A percentile compares a stretch with the other conserved stretches of the same genome.
Conservation (phyloP, 2,113 vertebrate species). For the Pollachius pollachius region DNA sequence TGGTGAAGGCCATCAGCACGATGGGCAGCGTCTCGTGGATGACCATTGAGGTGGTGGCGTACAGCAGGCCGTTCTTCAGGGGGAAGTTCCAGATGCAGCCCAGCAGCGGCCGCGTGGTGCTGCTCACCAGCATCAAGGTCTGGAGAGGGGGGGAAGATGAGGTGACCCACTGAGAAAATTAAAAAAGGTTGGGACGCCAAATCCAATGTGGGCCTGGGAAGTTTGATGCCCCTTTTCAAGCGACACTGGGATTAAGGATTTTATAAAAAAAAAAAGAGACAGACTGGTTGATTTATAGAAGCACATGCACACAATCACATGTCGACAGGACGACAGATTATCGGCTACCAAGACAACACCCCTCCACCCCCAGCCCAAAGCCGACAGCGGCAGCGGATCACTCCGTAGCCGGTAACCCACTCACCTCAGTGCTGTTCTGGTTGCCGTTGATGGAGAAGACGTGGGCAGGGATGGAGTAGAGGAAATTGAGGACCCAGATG, state of each 20-base stretch:
- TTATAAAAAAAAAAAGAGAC: too few relatives aligned
- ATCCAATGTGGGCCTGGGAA: too few relatives aligned
- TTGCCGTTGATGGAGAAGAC: slow-evolving; percentile 66
- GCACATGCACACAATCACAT: too few relatives aligned
- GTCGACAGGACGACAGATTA: too few relatives aligned
- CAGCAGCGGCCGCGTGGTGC: slow-evolving; percentile 75
- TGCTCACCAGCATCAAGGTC: slow-evolving; percentile 76
- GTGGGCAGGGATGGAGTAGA: slow-evolving; percentile 74
- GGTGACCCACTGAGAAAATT: not conserved
- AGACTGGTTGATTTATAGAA: too few relatives aligned
- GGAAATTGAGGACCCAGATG: slow-evolving; percentile 69
- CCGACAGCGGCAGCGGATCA: too few relatives aligned
- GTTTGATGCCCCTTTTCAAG: too few relatives aligned
- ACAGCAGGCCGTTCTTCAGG: slow-evolving; percentile 60
- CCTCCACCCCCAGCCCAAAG: too few relatives aligned
- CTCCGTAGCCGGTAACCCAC: not conserved
- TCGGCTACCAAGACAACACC: too few relatives aligned
- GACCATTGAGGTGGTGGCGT: slow-evolving; percentile 74
- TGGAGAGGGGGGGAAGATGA: slow-evolving; percentile 21
- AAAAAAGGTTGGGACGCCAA: too few relatives aligned
- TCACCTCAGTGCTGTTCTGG: slow-evolving; percentile 72
- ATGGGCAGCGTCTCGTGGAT: slow-evolving; percentile 76
- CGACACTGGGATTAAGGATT: too few relatives aligned
- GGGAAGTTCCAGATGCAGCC: slow-evolving; percentile 80
- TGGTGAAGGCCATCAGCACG: slow-evolving; percentile 72